Percentiles rank a stretch among this genome's conserved stretches.
These are phyloP conservation scores for Salminus brasiliensis DNA, from an alignment of 2,113 vertebrate genomes.

Conservation along the genomic window DNA sequence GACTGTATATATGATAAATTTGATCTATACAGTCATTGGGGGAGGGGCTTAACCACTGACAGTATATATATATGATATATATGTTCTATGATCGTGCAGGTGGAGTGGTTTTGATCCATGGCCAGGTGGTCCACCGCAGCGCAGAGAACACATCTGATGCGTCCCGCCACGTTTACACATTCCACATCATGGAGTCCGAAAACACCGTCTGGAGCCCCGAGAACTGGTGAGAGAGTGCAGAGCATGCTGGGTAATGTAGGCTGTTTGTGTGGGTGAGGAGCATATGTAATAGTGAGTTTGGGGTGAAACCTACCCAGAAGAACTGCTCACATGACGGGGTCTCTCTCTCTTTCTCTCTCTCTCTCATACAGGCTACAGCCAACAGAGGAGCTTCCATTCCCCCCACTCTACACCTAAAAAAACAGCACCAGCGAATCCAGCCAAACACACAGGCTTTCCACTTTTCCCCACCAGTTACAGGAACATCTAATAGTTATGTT, in stretches of 20 bases:
- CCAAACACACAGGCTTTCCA: too few relatives aligned
- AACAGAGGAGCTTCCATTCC: constrained; percentile 86
- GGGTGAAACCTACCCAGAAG: background rate
- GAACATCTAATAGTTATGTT: too few relatives aligned
- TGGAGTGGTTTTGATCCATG: constrained; percentile 86
- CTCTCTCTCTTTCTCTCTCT: background rate
- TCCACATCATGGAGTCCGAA: constrained; percentile 92
- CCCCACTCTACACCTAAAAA: constrained; percentile 79
- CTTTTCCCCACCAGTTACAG: too few relatives aligned
- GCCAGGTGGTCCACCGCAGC: constrained; percentile 93
- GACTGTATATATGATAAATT: too few relatives aligned
- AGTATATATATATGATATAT: too few relatives aligned
- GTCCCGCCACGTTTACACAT: constrained; percentile 89
- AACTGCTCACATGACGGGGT: too few relatives aligned
- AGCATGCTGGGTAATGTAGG: constrained; percentile 21
- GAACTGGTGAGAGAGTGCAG: constrained; percentile 86
- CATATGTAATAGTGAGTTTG: background rate
- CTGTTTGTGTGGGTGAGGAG: background rate
- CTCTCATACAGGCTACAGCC: constrained; percentile 85
- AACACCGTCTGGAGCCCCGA: constrained; percentile 86
- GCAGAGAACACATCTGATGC: constrained; percentile 79
- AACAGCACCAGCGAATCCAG: too few relatives aligned
- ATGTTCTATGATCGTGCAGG: constrained; percentile 69
- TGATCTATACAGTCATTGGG: too few relatives aligned
- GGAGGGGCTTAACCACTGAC: too few relatives aligned